A percentile compares a stretch with the other conserved stretches of the same genome.
Evolutionary conservation across 1,140 invertebrate genomes (phyloP).

Genomic region (Dendrolimus kikuchii): DNA sequence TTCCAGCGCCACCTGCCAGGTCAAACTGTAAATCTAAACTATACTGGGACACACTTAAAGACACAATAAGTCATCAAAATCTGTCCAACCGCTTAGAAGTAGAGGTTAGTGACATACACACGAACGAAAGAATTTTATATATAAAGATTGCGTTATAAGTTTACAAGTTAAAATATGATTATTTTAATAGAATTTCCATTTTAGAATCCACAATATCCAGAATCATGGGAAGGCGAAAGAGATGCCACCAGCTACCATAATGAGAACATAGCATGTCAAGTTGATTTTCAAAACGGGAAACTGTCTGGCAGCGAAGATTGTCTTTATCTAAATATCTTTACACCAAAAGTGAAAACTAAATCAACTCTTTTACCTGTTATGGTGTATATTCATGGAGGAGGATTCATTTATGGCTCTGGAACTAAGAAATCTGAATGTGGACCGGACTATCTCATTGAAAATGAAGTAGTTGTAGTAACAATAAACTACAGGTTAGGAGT

Average conservation of each 20-base stretch:
- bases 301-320: slow-evolving; percentile 38
- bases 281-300: slow-evolving; percentile 9
- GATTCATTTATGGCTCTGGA: slow-evolving; percentile 73
- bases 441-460: slow-evolving; percentile 66
- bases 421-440: slow-evolving; percentile 32
- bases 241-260: slow-evolving; percentile 21
- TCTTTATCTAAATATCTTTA: slow-evolving; percentile 40
- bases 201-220: slow-evolving; percentile 20
- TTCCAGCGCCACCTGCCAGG: too few species aligned
- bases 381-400: slow-evolving; percentile 82
- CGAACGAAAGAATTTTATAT: too few species aligned
- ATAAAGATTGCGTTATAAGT: too few species aligned
- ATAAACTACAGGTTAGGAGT: slow-evolving; percentile 74
- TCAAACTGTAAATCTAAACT: too few species aligned
- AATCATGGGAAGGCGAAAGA: slow-evolving; percentile 31
- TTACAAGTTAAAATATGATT: too few species aligned
- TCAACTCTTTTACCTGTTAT: slow-evolving; percentile 74
- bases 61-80: too few species aligned
- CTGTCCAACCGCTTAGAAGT: too few species aligned
- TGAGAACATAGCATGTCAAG: slow-evolving; percentile 14
- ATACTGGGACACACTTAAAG: too few species aligned
- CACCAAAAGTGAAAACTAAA: slow-evolving; percentile 20
- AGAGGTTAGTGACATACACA: too few species aligned
- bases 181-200: slow-evolving; percentile 7
- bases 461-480: slow-evolving; percentile 72